These are phyloP conservation scores for Brachionus plicatilis DNA, from an alignment of 1,140 invertebrate genomes.

Conservation along the genomic window DNA sequence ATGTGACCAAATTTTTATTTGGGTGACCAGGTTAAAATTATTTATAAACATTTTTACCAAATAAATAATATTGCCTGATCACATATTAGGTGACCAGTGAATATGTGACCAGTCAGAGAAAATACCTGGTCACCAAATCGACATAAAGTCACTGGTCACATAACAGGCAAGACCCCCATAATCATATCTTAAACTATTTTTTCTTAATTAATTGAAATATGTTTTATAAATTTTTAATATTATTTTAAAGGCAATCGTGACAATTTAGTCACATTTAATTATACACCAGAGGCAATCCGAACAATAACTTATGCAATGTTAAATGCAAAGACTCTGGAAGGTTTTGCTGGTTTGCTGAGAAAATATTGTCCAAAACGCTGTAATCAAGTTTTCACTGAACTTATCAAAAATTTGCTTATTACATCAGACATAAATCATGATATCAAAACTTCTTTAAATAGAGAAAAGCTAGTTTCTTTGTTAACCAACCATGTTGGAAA, in stretches of 20 bases:
- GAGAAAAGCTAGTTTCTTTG: constrained; percentile 2
- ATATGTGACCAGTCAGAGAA: too few species aligned
- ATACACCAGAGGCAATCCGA: constrained; percentile 16
- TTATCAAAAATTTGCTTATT: constrained; percentile 10
- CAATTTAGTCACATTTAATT: neutral
- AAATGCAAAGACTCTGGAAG: constrained; percentile 6
- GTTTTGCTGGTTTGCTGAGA: constrained; percentile 27
- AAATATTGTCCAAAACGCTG: constrained; percentile 27
- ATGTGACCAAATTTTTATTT: too few species aligned
- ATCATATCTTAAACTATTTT: neutral
- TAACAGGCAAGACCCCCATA: too few species aligned
- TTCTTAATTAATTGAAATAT: neutral
- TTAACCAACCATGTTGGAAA: neutral
- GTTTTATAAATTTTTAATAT: too few species aligned
- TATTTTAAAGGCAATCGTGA: constrained; percentile 10
- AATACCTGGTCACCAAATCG: too few species aligned
- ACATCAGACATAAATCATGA: neutral
- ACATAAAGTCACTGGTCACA: too few species aligned
- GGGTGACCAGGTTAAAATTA: too few species aligned
- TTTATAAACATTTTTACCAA: too few species aligned
- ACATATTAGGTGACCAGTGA: too few species aligned
- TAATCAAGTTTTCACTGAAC: neutral
- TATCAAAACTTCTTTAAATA: neutral
- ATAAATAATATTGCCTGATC: too few species aligned
- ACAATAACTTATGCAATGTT: neutral